Conservation (phyloP, 2,797 vertebrate species). For the Rhinella marina region DNA sequence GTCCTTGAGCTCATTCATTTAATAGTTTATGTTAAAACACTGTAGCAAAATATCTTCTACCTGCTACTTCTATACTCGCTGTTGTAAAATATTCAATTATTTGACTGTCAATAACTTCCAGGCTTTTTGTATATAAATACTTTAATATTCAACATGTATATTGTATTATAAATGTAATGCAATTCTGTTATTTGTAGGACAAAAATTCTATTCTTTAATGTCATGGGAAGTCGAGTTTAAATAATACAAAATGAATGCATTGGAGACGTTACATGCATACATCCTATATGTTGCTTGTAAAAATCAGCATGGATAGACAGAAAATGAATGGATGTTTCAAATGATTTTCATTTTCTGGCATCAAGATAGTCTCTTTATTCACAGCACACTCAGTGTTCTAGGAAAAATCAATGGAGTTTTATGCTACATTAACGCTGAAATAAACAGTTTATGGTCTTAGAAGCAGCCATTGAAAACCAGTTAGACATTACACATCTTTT, state of each 20-base stretch:
- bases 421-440: conserved; percentile 51
- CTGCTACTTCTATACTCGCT: background rate
- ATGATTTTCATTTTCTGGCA: conserved; percentile 9
- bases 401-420: conserved; percentile 58
- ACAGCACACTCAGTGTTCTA: conserved; percentile 19
- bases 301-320: conserved; percentile 5
- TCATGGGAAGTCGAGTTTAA: conserved; percentile 9
- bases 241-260: conserved; percentile 23
- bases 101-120: background rate
- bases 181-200: background rate
- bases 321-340: conserved; percentile 9
- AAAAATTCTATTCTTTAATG: conserved; percentile 3
- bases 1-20: background rate
- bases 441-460: conserved; percentile 35
- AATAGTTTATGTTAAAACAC: background rate
- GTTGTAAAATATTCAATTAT: background rate
- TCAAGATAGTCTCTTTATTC: conserved; percentile 40
- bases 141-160: background rate
- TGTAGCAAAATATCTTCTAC: background rate
- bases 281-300: conserved; percentile 7
- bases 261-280: background rate
- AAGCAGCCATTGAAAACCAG: background rate
- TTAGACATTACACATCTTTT: conserved; percentile 1
- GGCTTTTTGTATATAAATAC: background rate
- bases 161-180: conserved; percentile 5